phyloP scores from a whole-genome alignment of 2,888 invertebrate genomes.

The Acleris cristana region DNA sequence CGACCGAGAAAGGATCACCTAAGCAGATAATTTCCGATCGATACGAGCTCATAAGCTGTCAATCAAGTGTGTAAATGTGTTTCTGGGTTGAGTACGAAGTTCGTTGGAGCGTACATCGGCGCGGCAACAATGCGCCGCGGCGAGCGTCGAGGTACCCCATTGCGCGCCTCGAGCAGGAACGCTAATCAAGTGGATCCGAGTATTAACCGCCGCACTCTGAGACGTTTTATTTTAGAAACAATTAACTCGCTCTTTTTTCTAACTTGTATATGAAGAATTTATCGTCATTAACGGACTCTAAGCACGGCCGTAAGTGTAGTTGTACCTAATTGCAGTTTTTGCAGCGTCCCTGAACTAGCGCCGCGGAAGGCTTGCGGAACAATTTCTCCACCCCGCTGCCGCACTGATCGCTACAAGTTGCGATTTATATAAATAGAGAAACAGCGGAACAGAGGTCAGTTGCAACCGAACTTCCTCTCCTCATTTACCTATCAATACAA shows the following conservation, averaged over 20 bases:
- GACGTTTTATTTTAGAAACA: too few relatives aligned
- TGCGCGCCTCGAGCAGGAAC: neutral
- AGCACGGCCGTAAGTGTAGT: too few relatives aligned
- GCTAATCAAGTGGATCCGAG: neutral
- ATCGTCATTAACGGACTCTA: too few relatives aligned
- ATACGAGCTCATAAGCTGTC: constrained; percentile 69
- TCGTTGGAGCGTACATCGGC: constrained; percentile 44
- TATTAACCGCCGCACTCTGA: too few relatives aligned
- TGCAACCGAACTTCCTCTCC: constrained; percentile 71
- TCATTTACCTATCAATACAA: constrained; percentile 41
- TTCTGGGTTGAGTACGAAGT: constrained; percentile 52
- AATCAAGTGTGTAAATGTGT: constrained; percentile 66
- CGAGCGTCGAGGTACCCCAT: constrained; percentile 1
- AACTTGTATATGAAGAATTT: too few relatives aligned
- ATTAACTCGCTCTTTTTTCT: too few relatives aligned
- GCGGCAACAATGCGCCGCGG: constrained; percentile 49
- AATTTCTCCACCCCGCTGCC: constrained; percentile 68
- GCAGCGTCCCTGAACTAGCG: constrained; percentile 73
- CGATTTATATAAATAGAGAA: constrained; percentile 75
- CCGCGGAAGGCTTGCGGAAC: constrained; percentile 73
- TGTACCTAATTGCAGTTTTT: constrained; percentile 33
- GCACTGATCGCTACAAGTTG: constrained; percentile 56
- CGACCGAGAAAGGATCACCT: constrained; percentile 70
- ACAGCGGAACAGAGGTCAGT: constrained; percentile 68
- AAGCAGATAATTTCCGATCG: constrained; percentile 80